Percentiles rank a stretch among this genome's conserved stretches.
phyloP scores from a whole-genome alignment of 2,888 invertebrate species.

The Leucozona laternaria region DNA sequence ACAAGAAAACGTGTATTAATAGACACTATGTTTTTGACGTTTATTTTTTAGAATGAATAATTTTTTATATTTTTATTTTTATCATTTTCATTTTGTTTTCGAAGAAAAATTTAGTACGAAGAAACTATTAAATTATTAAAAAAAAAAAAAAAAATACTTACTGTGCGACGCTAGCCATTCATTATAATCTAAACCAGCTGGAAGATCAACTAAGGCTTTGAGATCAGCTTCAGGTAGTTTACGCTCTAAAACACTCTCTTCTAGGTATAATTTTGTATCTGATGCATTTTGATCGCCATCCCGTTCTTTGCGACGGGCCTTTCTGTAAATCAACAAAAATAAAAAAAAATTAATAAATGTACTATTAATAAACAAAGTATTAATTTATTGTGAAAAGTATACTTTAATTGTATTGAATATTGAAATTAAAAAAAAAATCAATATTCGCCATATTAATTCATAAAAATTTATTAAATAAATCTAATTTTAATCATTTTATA shows the following conservation, averaged over 20 bases:
- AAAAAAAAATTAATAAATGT: conserved; percentile 10
- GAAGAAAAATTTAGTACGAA: background rate
- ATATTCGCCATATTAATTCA: too few species aligned
- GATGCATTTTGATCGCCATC: conserved; percentile 91
- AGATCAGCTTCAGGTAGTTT: conserved; percentile 97
- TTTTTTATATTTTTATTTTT: background rate
- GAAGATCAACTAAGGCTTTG: conserved; percentile 96
- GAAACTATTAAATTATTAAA: background rate
- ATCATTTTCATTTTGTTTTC: background rate
- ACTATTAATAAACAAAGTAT: too few species aligned
- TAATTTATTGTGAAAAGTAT: too few species aligned
- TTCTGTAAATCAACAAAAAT: conserved; percentile 87
- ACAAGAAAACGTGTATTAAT: background rate
- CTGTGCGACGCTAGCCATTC: conserved; percentile 99
- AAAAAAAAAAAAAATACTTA: conserved; percentile 84
- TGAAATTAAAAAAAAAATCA: too few species aligned
- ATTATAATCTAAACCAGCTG: conserved; percentile 97
- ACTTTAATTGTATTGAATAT: too few species aligned
- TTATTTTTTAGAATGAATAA: background rate
- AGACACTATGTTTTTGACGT: background rate
- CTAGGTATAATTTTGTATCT: conserved; percentile 97
- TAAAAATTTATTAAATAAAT: too few species aligned
- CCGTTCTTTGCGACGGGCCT: conserved; percentile 98
- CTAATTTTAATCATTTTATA: too few species aligned
- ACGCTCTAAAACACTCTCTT: conserved; percentile 96